Evolutionary conservation across 2,888 invertebrate species (phyloP).

Genomic region (Tachystola acroxantha): DNA sequence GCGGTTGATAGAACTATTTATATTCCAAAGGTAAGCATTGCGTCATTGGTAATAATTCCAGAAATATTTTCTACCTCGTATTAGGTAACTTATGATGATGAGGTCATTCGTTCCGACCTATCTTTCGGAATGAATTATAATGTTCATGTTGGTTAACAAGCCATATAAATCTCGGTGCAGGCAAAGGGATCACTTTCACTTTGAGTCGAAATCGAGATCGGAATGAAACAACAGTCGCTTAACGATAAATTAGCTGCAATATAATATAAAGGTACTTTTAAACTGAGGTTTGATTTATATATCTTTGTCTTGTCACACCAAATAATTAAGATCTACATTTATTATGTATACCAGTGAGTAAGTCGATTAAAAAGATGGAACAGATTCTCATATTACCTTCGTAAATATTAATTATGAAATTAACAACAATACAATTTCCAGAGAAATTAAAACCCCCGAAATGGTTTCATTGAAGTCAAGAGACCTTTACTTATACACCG

Average conservation of each 20-base stretch:
- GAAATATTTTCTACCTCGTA: conserved; percentile 3
- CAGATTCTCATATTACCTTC: no score
- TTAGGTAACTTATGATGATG: conserved; percentile 9
- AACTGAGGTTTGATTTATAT: no score
- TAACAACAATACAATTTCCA: no score
- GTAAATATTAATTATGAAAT: no score
- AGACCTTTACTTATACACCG: conserved; percentile 7
- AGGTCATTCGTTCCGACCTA: conserved; percentile 28
- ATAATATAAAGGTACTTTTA: no score
- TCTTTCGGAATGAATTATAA: conserved; percentile 33
- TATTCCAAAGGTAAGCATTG: conserved; percentile 11
- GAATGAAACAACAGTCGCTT: conserved; percentile 24
- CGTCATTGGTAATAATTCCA: conserved; percentile 14
- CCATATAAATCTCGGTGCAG: conserved; percentile 34
- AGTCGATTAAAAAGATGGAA: no score
- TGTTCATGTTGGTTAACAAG: conserved; percentile 30
- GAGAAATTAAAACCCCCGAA: no score
- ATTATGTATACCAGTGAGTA: no score
- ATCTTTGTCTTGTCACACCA: no score
- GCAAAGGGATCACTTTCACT: conserved; percentile 48
- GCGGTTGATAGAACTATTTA: conserved; percentile 6
- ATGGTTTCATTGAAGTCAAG: conserved; percentile 1
- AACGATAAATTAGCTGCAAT: conserved; percentile 1
- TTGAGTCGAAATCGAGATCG: conserved; percentile 34
- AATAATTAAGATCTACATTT: no score